These are phyloP conservation scores for Tuta absoluta DNA, from an alignment of 2,888 invertebrate species.

Conservation along the genomic window DNA sequence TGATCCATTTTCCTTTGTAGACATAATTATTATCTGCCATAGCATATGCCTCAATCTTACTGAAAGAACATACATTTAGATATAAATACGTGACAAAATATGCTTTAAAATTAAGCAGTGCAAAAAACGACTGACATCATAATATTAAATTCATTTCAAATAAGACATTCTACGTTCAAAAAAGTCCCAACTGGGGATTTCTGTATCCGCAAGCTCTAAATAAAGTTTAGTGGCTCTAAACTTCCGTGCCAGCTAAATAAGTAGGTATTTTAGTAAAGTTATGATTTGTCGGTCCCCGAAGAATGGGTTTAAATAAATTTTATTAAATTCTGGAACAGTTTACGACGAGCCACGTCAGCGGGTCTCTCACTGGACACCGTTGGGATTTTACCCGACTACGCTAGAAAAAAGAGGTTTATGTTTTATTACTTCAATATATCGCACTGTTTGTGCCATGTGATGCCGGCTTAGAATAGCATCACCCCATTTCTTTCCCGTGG, in stretches of 20 bases:
- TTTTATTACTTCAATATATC: neutral
- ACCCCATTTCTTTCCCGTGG: too few species aligned
- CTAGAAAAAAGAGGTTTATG: conserved; percentile 25
- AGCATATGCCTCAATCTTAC: too few species aligned
- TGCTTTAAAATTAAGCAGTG: too few species aligned
- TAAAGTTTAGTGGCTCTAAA: conserved; percentile 75
- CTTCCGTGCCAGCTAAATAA: conserved; percentile 74
- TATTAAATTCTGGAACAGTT: conserved; percentile 76
- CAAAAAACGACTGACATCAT: neutral
- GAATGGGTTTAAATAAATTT: conserved; percentile 75
- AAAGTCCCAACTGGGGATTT: neutral
- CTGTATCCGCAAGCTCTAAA: conserved; percentile 44
- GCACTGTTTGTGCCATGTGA: too few species aligned
- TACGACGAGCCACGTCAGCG: conserved; percentile 73
- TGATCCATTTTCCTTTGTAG: too few species aligned
- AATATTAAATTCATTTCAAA: neutral
- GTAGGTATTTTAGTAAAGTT: conserved; percentile 72
- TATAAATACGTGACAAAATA: too few species aligned
- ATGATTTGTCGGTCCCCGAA: conserved; percentile 76
- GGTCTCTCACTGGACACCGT: conserved; percentile 57
- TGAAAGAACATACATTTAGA: too few species aligned
- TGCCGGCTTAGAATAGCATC: too few species aligned
- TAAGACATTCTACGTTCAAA: neutral
- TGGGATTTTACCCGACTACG: conserved; percentile 52
- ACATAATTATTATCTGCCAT: too few species aligned